A percentile compares a stretch with the other conserved stretches of the same genome.
phyloP scores from a whole-genome alignment of 2,888 invertebrate species.

The Drosophila subquinaria region DNA sequence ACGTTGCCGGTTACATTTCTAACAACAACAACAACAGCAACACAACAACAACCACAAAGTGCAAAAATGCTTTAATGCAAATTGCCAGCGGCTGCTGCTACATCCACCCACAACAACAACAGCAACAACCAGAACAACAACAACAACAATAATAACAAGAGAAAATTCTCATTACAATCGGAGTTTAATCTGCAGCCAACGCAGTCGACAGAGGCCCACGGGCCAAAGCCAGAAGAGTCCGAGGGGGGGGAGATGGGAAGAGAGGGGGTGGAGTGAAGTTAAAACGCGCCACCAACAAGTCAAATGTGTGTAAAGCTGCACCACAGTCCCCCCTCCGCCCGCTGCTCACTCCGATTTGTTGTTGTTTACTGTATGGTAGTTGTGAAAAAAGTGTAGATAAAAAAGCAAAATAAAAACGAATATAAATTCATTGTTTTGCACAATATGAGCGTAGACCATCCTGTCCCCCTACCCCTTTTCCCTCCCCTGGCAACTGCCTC shows the following conservation, averaged over 20 bases:
- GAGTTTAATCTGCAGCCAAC: slow-evolving; percentile 73
- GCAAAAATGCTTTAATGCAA: slow-evolving; percentile 71
- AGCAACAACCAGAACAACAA: slow-evolving; percentile 29
- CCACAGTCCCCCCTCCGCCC: background rate
- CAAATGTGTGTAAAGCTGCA: slow-evolving; percentile 32
- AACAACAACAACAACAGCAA: slow-evolving; percentile 40
- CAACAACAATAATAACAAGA: slow-evolving; percentile 34
- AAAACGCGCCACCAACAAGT: slow-evolving; percentile 22
- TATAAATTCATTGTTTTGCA: slow-evolving; percentile 78
- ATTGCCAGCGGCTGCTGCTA: slow-evolving; percentile 60
- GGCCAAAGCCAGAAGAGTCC: slow-evolving; percentile 21
- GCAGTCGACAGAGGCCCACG: slow-evolving; percentile 47
- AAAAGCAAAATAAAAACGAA: slow-evolving; percentile 36
- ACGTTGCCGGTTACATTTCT: slow-evolving; percentile 45
- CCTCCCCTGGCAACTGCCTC: background rate
- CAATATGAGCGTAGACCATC: slow-evolving; percentile 62
- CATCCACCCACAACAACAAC: slow-evolving; percentile 40
- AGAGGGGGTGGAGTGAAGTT: background rate
- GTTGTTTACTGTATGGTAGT: background rate
- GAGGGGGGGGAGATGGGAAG: background rate
- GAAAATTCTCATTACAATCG: slow-evolving; percentile 78
- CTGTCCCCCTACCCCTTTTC: background rate
- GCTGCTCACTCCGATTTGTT: background rate
- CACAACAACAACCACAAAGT: slow-evolving; percentile 34
- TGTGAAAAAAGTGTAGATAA: background rate